Conservation (phyloP, 2,888 invertebrate species). For the Camptogramma bilineatum region DNA sequence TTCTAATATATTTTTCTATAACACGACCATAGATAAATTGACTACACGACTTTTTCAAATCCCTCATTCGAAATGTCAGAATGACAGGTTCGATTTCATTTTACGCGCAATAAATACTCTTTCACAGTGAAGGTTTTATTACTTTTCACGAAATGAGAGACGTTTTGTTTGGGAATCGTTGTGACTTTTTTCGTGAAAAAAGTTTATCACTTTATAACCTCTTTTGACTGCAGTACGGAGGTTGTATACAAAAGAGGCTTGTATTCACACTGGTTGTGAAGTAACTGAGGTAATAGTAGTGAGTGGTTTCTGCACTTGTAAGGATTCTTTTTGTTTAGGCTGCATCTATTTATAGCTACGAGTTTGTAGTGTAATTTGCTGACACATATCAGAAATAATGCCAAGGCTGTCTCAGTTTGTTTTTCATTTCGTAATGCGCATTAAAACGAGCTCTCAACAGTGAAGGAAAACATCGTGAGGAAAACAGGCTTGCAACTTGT, state of each 20-base stretch:
- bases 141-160: neutral
- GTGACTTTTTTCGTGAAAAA: neutral
- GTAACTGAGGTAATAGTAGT: slow-evolving; percentile 17
- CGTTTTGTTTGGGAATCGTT: slow-evolving; percentile 2
- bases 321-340: slow-evolving; percentile 10
- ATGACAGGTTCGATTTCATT: slow-evolving; percentile 15
- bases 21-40: no score
- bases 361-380: neutral
- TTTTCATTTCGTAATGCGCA: no score
- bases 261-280: neutral
- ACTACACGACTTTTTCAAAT: slow-evolving; percentile 5
- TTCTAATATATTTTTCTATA: slow-evolving; percentile 1
- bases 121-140: slow-evolving; percentile 19
- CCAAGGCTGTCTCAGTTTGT: no score
- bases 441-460: no score
- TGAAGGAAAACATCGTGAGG: no score
- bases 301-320: slow-evolving; percentile 25
- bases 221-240: neutral
- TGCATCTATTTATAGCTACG: slow-evolving; percentile 1
- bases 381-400: neutral
- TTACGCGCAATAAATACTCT: slow-evolving; percentile 5
- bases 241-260: slow-evolving; percentile 8
- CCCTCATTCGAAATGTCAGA: slow-evolving; percentile 13
- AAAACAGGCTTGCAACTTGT: no score
- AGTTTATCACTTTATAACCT: neutral